These are phyloP conservation scores for Helicoverpa armigera DNA, from an alignment of 1,140 invertebrate genomes.

Conservation along the genomic window DNA sequence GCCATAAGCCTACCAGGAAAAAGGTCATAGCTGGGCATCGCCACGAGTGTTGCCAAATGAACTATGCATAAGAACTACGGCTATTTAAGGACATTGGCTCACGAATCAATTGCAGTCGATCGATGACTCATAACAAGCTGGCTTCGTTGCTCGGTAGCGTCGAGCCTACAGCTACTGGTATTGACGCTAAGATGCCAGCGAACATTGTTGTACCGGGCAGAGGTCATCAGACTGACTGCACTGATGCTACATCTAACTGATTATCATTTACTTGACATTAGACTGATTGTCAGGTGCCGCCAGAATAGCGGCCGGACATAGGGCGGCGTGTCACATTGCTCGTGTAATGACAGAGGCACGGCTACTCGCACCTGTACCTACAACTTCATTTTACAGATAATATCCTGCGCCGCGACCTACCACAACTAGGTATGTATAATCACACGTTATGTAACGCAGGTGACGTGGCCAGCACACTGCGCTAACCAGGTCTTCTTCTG, in stretches of 20 bases:
- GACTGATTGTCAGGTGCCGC: slow-evolving; percentile 14
- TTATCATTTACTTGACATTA: slow-evolving; percentile 11
- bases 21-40: slow-evolving; percentile 3
- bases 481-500: background rate
- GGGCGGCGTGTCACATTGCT: background rate
- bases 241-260: background rate
- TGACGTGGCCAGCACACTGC: background rate
- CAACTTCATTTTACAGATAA: slow-evolving; percentile 13
- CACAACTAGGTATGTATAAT: slow-evolving; percentile 7
- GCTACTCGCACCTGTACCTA: background rate
- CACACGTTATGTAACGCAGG: slow-evolving; percentile 16
- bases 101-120: slow-evolving; percentile 17
- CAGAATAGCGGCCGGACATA: slow-evolving; percentile 8
- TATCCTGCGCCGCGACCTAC: slow-evolving; percentile 26
- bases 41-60: background rate
- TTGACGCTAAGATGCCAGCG: background rate
- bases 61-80: slow-evolving; percentile 12
- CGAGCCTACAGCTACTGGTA: background rate
- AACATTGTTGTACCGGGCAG: background rate
- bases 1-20: background rate
- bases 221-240: background rate
- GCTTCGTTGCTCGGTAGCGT: background rate
- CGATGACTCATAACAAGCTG: slow-evolving; percentile 2
- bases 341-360: slow-evolving; percentile 2
- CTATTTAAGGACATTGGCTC: slow-evolving; percentile 22